Conservation (phyloP, 2,113 vertebrate genomes). For the Willisornis vidua region DNA sequence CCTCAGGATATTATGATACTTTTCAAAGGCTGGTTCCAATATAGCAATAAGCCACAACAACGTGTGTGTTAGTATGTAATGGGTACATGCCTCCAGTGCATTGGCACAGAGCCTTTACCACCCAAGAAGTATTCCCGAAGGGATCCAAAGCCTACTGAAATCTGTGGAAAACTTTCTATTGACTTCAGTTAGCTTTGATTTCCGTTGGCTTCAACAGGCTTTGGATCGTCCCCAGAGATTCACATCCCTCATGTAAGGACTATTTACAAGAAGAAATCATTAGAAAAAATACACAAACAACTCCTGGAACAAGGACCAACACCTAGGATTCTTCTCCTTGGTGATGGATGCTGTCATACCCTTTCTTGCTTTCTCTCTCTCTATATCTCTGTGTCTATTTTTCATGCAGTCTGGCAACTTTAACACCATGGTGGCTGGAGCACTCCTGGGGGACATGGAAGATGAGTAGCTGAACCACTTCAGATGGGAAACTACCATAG, state of each 20-base stretch:
- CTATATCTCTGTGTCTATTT: not conserved
- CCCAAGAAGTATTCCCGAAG: slow-evolving; percentile 49
- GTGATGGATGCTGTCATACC: not conserved
- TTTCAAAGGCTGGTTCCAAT: slow-evolving; percentile 67
- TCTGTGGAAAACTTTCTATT: slow-evolving; percentile 60
- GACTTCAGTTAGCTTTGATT: slow-evolving; percentile 47
- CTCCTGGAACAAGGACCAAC: not conserved
- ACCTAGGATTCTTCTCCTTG: slow-evolving; percentile 9
- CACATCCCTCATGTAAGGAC: not conserved
- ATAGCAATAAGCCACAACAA: slow-evolving; percentile 64
- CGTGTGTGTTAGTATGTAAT: slow-evolving; percentile 63
- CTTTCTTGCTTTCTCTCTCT: not conserved
- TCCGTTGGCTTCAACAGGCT: not conserved
- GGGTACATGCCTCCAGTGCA: slow-evolving; percentile 50
- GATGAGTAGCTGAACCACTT: not conserved
- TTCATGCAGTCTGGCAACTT: not conserved
- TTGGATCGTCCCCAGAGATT: not conserved
- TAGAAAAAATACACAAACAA: slow-evolving; percentile 17
- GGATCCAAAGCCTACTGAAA: slow-evolving; percentile 57
- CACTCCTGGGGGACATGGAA: not conserved
- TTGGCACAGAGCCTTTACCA: slow-evolving; percentile 63
- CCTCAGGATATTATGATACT: slow-evolving; percentile 57
- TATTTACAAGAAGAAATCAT: slow-evolving; percentile 27
- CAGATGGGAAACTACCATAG: not conserved
- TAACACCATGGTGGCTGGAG: not conserved